phyloP scores from a whole-genome alignment of 2,797 vertebrate genomes.

The Gila robusta region DNA sequence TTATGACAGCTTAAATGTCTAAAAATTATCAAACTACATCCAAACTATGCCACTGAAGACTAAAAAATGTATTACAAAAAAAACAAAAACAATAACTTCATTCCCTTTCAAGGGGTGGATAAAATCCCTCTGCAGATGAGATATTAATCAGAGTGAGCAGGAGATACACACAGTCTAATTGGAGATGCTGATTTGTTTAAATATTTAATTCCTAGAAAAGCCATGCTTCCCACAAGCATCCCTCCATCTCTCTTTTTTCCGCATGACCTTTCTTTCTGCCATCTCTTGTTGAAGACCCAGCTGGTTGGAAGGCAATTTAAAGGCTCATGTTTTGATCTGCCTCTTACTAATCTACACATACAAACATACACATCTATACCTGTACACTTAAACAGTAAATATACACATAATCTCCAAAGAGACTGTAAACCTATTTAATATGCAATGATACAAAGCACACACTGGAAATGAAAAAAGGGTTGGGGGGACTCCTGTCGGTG shows the following conservation, averaged over 20 bases:
- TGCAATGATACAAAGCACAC: slow-evolving; percentile 64
- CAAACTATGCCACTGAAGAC: neutral
- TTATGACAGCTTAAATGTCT: neutral
- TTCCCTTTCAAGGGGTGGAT: slow-evolving; percentile 1
- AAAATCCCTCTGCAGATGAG: slow-evolving; percentile 36
- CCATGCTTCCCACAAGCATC: slow-evolving; percentile 33
- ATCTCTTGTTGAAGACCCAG: slow-evolving; percentile 32
- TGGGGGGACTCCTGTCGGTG: slow-evolving; percentile 55
- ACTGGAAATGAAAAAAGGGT: slow-evolving; percentile 56
- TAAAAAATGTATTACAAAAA: neutral
- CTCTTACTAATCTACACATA: slow-evolving; percentile 31
- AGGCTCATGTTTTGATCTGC: slow-evolving; percentile 24
- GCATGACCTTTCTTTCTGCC: slow-evolving; percentile 20
- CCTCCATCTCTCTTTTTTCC: slow-evolving; percentile 9
- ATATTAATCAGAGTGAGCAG: slow-evolving; percentile 50
- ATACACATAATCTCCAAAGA: slow-evolving; percentile 36
- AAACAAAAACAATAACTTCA: neutral
- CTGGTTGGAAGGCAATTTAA: slow-evolving; percentile 13
- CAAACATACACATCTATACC: slow-evolving; percentile 29
- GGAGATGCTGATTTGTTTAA: slow-evolving; percentile 42
- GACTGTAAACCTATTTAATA: slow-evolving; percentile 49
- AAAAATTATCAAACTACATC: neutral
- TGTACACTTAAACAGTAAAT: slow-evolving; percentile 41
- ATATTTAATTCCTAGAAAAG: slow-evolving; percentile 27
- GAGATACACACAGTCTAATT: slow-evolving; percentile 31